These are phyloP conservation scores for Leuctra nigra DNA, from an alignment of 2,888 invertebrate species.

Conservation along the genomic window DNA sequence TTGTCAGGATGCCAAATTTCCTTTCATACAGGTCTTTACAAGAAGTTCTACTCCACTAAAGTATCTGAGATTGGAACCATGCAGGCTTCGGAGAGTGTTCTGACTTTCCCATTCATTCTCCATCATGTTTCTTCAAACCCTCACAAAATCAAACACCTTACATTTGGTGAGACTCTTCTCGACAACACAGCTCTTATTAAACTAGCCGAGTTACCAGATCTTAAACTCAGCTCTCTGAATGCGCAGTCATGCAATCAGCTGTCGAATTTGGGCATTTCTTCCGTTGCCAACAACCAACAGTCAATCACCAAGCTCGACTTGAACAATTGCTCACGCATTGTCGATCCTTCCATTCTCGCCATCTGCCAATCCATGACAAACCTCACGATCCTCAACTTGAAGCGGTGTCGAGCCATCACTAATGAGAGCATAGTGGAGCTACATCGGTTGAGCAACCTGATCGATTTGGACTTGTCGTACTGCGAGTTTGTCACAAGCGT, in stretches of 20 bases:
- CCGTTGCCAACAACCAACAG: conserved; percentile 50
- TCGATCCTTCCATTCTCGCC: conserved; percentile 53
- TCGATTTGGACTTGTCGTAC: conserved; percentile 57
- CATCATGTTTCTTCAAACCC: conserved; percentile 50
- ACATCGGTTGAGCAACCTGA: conserved; percentile 48
- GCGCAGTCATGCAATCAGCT: conserved; percentile 56
- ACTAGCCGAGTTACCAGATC: conserved; percentile 47
- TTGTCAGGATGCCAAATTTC: conserved; percentile 62
- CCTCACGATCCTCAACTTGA: conserved; percentile 53
- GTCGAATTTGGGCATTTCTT: conserved; percentile 49
- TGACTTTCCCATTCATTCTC: conserved; percentile 62
- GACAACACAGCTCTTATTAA: conserved; percentile 54
- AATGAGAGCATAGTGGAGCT: conserved; percentile 53
- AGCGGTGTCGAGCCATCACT: conserved; percentile 57
- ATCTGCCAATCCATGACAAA: conserved; percentile 53
- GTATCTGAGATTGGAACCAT: conserved; percentile 34
- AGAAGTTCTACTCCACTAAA: conserved; percentile 54
- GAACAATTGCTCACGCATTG: conserved; percentile 56
- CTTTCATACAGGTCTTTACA: conserved; percentile 60
- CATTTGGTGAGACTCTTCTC: conserved; percentile 61
- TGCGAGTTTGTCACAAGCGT: conserved; percentile 57
- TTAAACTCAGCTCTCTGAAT: conserved; percentile 47
- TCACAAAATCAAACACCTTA: conserved; percentile 49
- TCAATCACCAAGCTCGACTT: conserved; percentile 53
- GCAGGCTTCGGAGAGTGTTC: conserved; percentile 54